Evolutionary conservation across 2,797 vertebrate genomes (phyloP).

Genomic region (Artibeus jamaicensis): DNA sequence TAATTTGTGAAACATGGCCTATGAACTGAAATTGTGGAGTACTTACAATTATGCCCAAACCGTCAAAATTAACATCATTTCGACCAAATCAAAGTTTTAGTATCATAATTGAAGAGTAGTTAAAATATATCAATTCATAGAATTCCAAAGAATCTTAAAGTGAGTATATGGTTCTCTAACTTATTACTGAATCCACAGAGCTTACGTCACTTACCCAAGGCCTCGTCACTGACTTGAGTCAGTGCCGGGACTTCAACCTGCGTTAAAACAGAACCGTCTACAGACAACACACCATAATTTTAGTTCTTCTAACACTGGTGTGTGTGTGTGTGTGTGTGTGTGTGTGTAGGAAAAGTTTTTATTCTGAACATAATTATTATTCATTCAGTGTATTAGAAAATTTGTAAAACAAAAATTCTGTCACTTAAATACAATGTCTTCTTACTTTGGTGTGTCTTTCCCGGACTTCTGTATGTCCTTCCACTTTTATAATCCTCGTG

Average conservation of each 20-base stretch:
- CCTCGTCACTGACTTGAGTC: background rate
- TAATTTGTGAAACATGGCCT: conserved; percentile 3
- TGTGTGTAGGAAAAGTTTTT: background rate
- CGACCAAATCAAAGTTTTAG: background rate
- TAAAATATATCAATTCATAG: background rate
- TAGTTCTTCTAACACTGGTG: background rate
- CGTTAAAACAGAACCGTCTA: background rate
- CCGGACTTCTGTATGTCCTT: background rate
- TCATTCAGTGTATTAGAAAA: background rate
- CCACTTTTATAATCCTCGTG: background rate
- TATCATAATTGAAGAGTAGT: background rate
- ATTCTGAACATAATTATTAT: background rate
- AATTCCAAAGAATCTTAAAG: background rate
- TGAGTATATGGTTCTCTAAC: background rate
- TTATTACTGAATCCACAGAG: background rate
- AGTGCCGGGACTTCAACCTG: background rate
- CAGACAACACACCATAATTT: background rate
- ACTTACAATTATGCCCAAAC: background rate
- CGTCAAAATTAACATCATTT: background rate
- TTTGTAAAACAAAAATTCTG: background rate
- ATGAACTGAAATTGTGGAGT: background rate
- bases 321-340: background rate
- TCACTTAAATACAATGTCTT: background rate
- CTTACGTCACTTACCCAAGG: background rate
- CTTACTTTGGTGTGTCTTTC: background rate